Evolutionary conservation across 2,888 invertebrate genomes (phyloP), one percentile per base, ranked within the genome.

Genomic region (Plutella xylostella): DNA sequence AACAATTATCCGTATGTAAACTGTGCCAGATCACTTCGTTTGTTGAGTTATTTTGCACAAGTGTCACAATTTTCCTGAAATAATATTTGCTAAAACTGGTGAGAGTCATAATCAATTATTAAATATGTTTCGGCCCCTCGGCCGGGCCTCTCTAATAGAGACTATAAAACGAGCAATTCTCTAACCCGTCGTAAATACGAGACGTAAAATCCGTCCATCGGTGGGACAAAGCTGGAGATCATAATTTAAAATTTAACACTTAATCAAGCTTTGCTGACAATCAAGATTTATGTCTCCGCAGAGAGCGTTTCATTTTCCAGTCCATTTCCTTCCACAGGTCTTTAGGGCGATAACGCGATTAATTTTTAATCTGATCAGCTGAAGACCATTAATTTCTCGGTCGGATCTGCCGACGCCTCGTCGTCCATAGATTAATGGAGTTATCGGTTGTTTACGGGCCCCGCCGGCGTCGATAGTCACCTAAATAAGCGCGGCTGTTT

Each of bases 221-320:
- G 22, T 34, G 34, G 43, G 34, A 34, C 20, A 42, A 42, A 46
- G 46, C 53, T 48, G 49, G 49, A 55, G 63, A 64, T 70, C 64
- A 72, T 74, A 72, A 75, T 72, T 77, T 74, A 76, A 75, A 76
- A 78, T 77, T 77, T 75, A 76, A 68, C 72, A 72, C 73, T 78
- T 73, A 75, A 79, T 80, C 78, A 79, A 77, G 70, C 64, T 68
- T 63, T 56, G 55, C 66, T 70, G 72, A 75, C 72, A 75, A 74
- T 72, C 70, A 63, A 68, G 68, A 72, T 73, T 78, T 72, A 72
- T 56, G 65, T 60, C 62, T 57, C 63, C 60, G 53, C 50, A 46
- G 62, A 61, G 70, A 61, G 64, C 68, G 57, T 72, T 68, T 65
- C 62, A 76, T 76, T 76, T 75, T 72, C 67, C 65, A 60, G 57